These are phyloP conservation scores for Cryptocheilus praepositus DNA, from an alignment of 2,888 invertebrate genomes.

Conservation along the genomic window DNA sequence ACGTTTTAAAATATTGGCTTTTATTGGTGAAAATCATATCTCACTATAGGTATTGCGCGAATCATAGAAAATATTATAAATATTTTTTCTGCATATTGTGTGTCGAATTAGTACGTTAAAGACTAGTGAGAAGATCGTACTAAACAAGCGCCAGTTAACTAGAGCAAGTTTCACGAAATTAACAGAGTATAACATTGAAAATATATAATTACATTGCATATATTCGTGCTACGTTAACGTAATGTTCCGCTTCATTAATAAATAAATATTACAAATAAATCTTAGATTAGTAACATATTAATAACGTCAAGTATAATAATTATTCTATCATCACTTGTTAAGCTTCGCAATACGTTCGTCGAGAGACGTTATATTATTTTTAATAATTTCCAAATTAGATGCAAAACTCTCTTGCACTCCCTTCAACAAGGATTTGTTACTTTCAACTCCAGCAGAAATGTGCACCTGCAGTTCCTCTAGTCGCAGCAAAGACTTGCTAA, in stretches of 20 bases:
- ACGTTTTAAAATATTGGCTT: too few species aligned
- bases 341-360: slow-evolving; percentile 83
- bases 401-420: slow-evolving; percentile 89
- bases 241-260: slow-evolving; percentile 2
- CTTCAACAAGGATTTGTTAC: slow-evolving; percentile 85
- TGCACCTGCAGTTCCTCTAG: slow-evolving; percentile 86
- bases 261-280: slow-evolving; percentile 30
- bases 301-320: slow-evolving; percentile 26
- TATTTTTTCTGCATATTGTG: too few species aligned
- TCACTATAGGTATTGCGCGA: too few species aligned
- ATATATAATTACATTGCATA: not conserved
- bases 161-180: too few species aligned
- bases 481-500: slow-evolving; percentile 89
- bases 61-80: too few species aligned
- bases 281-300: slow-evolving; percentile 27
- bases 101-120: too few species aligned
- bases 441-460: slow-evolving; percentile 83
- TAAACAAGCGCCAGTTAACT: too few species aligned
- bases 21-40: too few species aligned
- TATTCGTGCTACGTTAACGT: too few species aligned
- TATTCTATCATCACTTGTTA: slow-evolving; percentile 65
- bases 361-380: slow-evolving; percentile 84
- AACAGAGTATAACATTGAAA: too few species aligned
- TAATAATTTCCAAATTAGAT: slow-evolving; percentile 86
- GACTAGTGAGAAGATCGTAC: too few species aligned